Evolutionary conservation across 1,140 invertebrate genomes (phyloP), one percentile per base, ranked within the genome.

Genomic region (Atta colombica): DNA sequence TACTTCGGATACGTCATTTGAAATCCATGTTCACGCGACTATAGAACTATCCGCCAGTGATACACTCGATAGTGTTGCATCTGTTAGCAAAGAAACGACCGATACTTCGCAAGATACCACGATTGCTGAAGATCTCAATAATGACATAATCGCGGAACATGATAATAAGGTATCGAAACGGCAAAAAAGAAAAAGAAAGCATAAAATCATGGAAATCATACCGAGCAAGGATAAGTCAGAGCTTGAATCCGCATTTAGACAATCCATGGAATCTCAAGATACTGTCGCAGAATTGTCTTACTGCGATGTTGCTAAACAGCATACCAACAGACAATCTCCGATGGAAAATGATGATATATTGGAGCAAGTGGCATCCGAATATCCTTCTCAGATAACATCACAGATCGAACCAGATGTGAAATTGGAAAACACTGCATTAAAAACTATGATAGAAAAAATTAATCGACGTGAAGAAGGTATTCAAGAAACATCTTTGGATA

Each of bases 1-100:
- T 21, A 92, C 87, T 12, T 61, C 91, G 7, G 94, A 94, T 12
- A 88, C 91, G 28, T 94, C 92, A 0, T 93, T 92, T 51, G 94
- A 95, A 84, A 94, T 95, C 31, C 93, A 92, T 45, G 90, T 95
- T n/a, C 88, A 93, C 69, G 94, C 95, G 0, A 95, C 93, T 1
- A 92, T 95, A 39, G 93, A 95, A 88, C 31, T 95, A 45, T 90
- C 92, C 0, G 92, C 86, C 39, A 94, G 92, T 51, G 88, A 91
- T 31, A 92, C 92, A 0, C 87, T 92, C 12, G 92, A 94, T 53
- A 91, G 87, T n/a, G 81, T 55, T 53, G 31, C 60, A 61, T 86
- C 69, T 16, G 68, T 39, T 16, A 87, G 85, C 14, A 88, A 75
- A 51, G 77, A 90, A 68, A 90, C 85, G 7, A 85, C 80, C 0